Percentiles rank a stretch among this genome's conserved stretches.
Conservation (phyloP, 2,113 vertebrate species). For the Hippocampus comes region DNA sequence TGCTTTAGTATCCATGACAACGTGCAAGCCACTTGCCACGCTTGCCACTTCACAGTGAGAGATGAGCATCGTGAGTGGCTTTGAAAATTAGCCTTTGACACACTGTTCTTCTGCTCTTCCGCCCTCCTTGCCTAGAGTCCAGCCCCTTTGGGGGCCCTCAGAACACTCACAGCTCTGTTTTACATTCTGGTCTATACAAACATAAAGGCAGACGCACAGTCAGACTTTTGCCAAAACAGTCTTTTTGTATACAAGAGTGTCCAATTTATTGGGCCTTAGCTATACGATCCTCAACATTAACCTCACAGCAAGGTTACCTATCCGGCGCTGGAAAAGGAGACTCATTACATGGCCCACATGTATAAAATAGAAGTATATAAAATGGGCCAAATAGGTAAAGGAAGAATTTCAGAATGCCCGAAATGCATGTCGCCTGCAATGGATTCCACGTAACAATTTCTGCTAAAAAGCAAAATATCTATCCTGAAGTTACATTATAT, state of each 20-base stretch:
- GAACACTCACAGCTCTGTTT: conserved; percentile 17
- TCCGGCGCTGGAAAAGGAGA: conserved; percentile 16
- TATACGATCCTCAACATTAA: conserved; percentile 65
- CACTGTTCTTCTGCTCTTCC: conserved; percentile 45
- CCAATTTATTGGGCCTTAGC: conserved; percentile 54
- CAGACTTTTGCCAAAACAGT: conserved; percentile 37
- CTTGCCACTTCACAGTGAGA: conserved; percentile 79
- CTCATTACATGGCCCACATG: conserved; percentile 16
- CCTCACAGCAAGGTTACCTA: conserved; percentile 59
- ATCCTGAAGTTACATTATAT: not conserved
- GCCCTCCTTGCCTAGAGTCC: conserved; percentile 33
- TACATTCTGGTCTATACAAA: conserved; percentile 38
- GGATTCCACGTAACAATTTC: conserved; percentile 17
- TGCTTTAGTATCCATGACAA: conserved; percentile 94
- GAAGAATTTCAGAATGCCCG: conserved; percentile 26
- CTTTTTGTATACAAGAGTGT: conserved; percentile 38
- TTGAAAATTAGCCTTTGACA: conserved; percentile 80
- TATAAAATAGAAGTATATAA: conserved; percentile 45
- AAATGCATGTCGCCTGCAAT: not conserved
- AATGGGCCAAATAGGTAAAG: conserved; percentile 30
- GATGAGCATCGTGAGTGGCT: conserved; percentile 68
- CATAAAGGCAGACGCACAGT: conserved; percentile 37
- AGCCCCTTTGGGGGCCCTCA: conserved; percentile 33
- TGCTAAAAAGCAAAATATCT: conserved; percentile 10
- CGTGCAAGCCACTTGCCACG: conserved; percentile 77